phyloP scores from a whole-genome alignment of 1,140 invertebrate genomes.

The Bombus vancouverensis region DNA sequence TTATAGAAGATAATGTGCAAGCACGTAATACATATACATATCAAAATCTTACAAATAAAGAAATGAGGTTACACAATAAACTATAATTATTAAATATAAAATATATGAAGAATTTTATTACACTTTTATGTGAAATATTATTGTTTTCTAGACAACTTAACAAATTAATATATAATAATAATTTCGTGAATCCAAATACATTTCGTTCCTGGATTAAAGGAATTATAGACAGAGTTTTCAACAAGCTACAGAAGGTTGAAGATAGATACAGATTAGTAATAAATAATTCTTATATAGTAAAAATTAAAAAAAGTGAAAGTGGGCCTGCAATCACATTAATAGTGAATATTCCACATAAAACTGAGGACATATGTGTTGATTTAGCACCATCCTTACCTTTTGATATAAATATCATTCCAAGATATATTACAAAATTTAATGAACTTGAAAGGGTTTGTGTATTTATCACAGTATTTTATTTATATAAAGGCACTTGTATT shows the following conservation, averaged over 20 bases:
- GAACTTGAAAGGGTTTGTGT: accelerated
- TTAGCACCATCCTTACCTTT: slow-evolving; percentile 82
- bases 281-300: not conserved
- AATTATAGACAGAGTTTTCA: slow-evolving; percentile 73
- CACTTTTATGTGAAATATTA: not conserved
- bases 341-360: slow-evolving; percentile 47
- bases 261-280: not conserved
- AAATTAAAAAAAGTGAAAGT: slow-evolving; percentile 74
- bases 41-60: not conserved
- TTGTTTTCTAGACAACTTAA: slow-evolving; percentile 70
- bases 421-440: not conserved
- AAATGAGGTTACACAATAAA: not conserved
- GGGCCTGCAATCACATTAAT: slow-evolving; percentile 82
- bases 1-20: not conserved
- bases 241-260: slow-evolving; percentile 62
- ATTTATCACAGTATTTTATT: not conserved
- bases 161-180: slow-evolving; percentile 70
- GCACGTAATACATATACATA: not conserved
- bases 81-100: not conserved
- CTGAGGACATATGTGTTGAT: slow-evolving; percentile 76
- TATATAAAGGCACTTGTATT: not conserved
- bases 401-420: slow-evolving; percentile 37
- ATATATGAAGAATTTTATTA: slow-evolving; percentile 1
- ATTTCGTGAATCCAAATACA: slow-evolving; percentile 79
- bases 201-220: slow-evolving; percentile 80